These are phyloP conservation scores for Anagrus nilaparvatae DNA, from an alignment of 1,140 invertebrate genomes.

Conservation along the genomic window DNA sequence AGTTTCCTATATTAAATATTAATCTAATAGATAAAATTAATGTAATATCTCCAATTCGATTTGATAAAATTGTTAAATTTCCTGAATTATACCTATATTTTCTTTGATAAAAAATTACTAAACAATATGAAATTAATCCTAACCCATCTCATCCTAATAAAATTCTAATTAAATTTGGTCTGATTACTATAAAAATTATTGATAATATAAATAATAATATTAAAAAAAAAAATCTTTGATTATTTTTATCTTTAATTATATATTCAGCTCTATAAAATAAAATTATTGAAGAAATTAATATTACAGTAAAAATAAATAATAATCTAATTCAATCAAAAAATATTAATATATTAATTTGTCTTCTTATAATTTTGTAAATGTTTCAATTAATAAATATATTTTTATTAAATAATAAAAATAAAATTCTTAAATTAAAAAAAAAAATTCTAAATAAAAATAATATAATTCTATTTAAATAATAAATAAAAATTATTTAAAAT, in stretches of 20 bases:
- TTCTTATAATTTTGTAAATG: conserved; percentile 40
- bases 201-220: conserved; percentile 53
- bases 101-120: conserved; percentile 35
- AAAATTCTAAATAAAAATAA: conserved; percentile 35
- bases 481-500: conserved; percentile 24
- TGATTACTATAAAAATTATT: conserved; percentile 58
- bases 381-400: conserved; percentile 40
- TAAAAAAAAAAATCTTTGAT: conserved; percentile 46
- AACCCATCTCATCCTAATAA: conserved; percentile 56
- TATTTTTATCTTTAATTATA: conserved; percentile 42
- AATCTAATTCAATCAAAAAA: conserved; percentile 50
- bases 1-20: conserved; percentile 44
- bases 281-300: conserved; percentile 51
- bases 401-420: conserved; percentile 45
- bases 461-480: conserved; percentile 12
- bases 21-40: conserved; percentile 47
- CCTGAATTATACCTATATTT: conserved; percentile 44
- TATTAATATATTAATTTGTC: conserved; percentile 39
- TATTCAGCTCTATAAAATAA: conserved; percentile 50
- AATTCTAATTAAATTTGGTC: conserved; percentile 54
- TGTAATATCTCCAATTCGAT: conserved; percentile 51
- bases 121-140: conserved; percentile 44
- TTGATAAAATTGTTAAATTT: conserved; percentile 51
- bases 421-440: conserved; percentile 39
- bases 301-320: conserved; percentile 46